Conservation (phyloP, 2,888 invertebrate genomes). For the Lasiommata megera region DNA sequence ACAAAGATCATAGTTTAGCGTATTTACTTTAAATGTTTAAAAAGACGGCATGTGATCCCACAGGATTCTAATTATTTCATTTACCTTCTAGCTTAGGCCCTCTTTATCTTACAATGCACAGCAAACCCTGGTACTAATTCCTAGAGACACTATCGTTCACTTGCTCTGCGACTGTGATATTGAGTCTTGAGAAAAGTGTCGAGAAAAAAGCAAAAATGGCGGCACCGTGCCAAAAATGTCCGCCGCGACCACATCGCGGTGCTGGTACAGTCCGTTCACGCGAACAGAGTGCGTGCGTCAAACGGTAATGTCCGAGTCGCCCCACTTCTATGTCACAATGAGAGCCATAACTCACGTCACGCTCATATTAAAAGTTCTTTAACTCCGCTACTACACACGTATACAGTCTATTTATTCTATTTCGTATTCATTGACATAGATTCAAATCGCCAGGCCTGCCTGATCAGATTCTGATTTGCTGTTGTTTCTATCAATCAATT, state of each 20-base stretch:
- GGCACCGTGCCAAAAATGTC: conserved; percentile 46
- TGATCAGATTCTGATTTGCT: too few relatives aligned
- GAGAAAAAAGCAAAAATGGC: conserved; percentile 39
- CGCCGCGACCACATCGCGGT: conserved; percentile 48
- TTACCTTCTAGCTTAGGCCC: too few relatives aligned
- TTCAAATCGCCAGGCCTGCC: too few relatives aligned
- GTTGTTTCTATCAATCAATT: too few relatives aligned
- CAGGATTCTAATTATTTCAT: too few relatives aligned
- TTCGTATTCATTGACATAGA: too few relatives aligned
- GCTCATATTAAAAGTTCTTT: neutral
- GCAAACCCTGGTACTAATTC: too few relatives aligned
- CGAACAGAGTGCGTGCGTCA: conserved; percentile 39
- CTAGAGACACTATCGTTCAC: neutral
- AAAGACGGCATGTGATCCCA: too few relatives aligned
- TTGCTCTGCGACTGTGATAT: neutral
- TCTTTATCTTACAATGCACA: too few relatives aligned
- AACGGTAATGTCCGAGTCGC: conserved; percentile 20
- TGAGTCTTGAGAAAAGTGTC: neutral
- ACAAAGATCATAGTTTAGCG: too few relatives aligned
- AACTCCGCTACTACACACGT: neutral
- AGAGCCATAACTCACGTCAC: neutral
- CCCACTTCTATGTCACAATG: conserved; percentile 16
- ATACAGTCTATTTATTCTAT: neutral
- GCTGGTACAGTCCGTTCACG: conserved; percentile 42
- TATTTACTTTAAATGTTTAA: too few relatives aligned